A percentile compares a stretch with the other conserved stretches of the same genome.
Evolutionary conservation across 2,113 vertebrate species (phyloP).

Genomic region (Heterochromis multidens): DNA sequence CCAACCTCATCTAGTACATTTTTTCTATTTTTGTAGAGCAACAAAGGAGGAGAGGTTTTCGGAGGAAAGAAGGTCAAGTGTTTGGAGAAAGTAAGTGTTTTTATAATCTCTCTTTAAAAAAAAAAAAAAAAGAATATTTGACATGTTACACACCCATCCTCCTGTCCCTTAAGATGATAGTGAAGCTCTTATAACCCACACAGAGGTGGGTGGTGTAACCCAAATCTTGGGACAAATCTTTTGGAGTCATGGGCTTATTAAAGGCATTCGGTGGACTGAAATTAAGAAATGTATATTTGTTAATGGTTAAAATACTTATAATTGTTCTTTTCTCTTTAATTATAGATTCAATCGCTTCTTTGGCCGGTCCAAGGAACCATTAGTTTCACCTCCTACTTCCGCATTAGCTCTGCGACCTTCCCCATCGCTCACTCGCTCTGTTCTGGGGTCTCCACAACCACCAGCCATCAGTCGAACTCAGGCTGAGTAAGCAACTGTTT

Average conservation of each 20-base stretch:
- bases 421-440: conserved; percentile 22
- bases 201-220: not conserved
- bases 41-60: conserved; percentile 62
- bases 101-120: not conserved
- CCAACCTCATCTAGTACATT: not conserved
- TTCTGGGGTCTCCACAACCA: conserved; percentile 37
- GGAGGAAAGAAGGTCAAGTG: conserved; percentile 64
- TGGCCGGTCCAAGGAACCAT: conserved; percentile 66
- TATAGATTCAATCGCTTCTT: conserved; percentile 78
- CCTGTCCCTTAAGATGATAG: not conserved
- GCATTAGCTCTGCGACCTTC: conserved; percentile 1
- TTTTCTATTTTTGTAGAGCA: conserved; percentile 51
- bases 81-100: conserved; percentile 73
- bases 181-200: not conserved
- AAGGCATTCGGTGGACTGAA: not conserved
- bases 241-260: not conserved
- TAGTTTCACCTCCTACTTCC: conserved; percentile 48
- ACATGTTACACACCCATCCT: not conserved
- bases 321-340: not conserved
- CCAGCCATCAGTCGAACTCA: conserved; percentile 44
- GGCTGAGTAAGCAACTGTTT: conserved; percentile 59
- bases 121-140: not conserved
- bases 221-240: not conserved
- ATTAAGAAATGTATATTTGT: not conserved
- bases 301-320: not conserved